Evolutionary conservation across 2,113 vertebrate genomes (phyloP).

Genomic region (Neolamprologus sp.): DNA sequence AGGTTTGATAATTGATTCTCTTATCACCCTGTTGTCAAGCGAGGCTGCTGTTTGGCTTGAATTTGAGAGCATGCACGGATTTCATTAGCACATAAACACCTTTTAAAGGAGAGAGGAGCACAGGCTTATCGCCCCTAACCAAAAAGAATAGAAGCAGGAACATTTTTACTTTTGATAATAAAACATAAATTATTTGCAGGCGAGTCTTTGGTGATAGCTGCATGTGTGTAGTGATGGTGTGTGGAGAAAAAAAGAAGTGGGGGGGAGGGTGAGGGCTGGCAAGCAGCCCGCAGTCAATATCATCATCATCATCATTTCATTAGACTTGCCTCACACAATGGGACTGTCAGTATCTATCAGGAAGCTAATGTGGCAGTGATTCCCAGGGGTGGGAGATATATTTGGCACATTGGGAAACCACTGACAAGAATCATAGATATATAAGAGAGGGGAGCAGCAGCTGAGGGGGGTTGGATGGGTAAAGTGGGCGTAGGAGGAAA

Average conservation of each 20-base stretch:
- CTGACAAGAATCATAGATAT: slow-evolving; percentile 27
- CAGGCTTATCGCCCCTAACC: not conserved
- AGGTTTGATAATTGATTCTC: slow-evolving; percentile 20
- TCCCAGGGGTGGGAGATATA: slow-evolving; percentile 50
- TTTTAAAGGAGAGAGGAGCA: not conserved
- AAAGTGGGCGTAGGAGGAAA: not conserved
- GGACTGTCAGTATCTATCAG: slow-evolving; percentile 62
- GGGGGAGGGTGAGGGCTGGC: not conserved
- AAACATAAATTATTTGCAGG: not conserved
- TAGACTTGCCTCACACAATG: slow-evolving; percentile 57
- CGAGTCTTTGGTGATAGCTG: not conserved
- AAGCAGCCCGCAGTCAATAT: slow-evolving; percentile 54
- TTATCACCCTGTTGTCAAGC: slow-evolving; percentile 8
- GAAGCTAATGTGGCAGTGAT: slow-evolving; percentile 63
- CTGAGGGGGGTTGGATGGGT: not conserved
- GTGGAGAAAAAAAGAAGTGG: not conserved
- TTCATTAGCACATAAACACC: not conserved
- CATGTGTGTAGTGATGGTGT: not conserved
- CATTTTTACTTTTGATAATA: not conserved
- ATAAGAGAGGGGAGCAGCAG: not conserved
- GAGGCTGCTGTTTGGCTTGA: not conserved
- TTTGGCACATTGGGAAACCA: slow-evolving; percentile 32
- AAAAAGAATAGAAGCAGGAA: not conserved
- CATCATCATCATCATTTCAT: slow-evolving; percentile 63
- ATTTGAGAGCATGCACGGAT: not conserved